phyloP scores from a whole-genome alignment of 2,888 invertebrate genomes.

The Aelia acuminata region DNA sequence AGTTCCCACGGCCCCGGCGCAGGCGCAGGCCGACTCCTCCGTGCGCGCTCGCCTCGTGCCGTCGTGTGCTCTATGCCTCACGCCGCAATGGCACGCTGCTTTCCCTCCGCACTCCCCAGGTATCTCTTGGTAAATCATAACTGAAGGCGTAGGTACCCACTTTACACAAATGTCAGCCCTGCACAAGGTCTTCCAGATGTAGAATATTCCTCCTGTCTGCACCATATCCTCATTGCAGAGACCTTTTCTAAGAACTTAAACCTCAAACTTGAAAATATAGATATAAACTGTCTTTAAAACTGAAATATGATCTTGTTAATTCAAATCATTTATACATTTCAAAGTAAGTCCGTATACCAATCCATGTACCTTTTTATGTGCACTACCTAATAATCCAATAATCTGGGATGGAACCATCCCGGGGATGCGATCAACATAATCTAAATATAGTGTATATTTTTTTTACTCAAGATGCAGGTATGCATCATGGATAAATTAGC shows the following conservation, averaged over 20 bases:
- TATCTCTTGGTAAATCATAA: conserved; percentile 12
- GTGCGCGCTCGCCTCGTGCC: conserved; percentile 11
- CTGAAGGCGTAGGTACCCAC: neutral
- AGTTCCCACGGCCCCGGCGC: conserved; percentile 32
- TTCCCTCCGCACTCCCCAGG: neutral
- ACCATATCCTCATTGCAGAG: neutral
- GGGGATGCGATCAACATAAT: no score
- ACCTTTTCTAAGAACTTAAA: neutral
- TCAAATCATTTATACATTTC: no score
- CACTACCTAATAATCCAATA: no score
- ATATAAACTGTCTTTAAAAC: no score
- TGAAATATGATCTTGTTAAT: no score
- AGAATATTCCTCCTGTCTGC: neutral
- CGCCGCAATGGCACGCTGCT: conserved; percentile 22
- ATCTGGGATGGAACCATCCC: no score
- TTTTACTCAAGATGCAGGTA: no score
- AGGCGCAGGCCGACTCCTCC: neutral
- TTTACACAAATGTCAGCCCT: neutral
- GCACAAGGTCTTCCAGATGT: neutral
- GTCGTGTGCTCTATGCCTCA: conserved; percentile 46
- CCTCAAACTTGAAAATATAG: no score
- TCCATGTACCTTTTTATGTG: no score
- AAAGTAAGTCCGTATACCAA: no score
- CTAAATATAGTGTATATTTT: no score
- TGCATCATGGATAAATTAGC: no score